Evolutionary conservation across 2,888 invertebrate genomes (phyloP).

Genomic region (Agrenia bidenticulata): DNA sequence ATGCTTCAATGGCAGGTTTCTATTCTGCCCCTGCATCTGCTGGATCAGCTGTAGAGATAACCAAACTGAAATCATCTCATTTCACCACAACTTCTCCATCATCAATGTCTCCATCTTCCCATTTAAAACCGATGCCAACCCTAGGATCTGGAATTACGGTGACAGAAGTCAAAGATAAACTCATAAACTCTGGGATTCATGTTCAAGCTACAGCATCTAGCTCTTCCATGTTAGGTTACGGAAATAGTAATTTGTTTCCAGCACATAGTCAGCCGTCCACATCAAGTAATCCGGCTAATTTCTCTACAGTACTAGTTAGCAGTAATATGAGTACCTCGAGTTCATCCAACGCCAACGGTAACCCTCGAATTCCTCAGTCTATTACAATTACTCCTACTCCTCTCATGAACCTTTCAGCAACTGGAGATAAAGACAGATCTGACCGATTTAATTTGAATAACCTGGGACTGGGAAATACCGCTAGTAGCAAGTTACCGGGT

Average conservation of each 20-base stretch:
- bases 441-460: too few species aligned
- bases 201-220: background rate
- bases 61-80: slow-evolving; percentile 38
- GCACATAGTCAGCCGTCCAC: slow-evolving; percentile 2
- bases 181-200: background rate
- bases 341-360: background rate
- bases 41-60: slow-evolving; percentile 42
- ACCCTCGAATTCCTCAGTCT: slow-evolving; percentile 35
- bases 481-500: slow-evolving; percentile 19
- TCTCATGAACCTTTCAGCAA: background rate
- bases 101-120: slow-evolving; percentile 16
- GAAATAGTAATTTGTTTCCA: background rate
- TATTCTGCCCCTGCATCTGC: slow-evolving; percentile 30
- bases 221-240: background rate
- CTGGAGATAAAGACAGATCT: slow-evolving; percentile 1
- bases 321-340: slow-evolving; percentile 10
- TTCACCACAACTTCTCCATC: background rate
- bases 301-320: background rate
- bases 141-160: slow-evolving; percentile 40
- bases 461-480: background rate
- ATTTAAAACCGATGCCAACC: slow-evolving; percentile 1
- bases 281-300: slow-evolving; percentile 6
- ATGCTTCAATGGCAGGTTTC: slow-evolving; percentile 1
- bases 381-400: slow-evolving; percentile 41
- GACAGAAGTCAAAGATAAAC: slow-evolving; percentile 43